These are phyloP conservation scores for Temnopleurus reevesii DNA, from an alignment of 53 echinoderm and acorn worm genomes.

Conservation along the genomic window DNA sequence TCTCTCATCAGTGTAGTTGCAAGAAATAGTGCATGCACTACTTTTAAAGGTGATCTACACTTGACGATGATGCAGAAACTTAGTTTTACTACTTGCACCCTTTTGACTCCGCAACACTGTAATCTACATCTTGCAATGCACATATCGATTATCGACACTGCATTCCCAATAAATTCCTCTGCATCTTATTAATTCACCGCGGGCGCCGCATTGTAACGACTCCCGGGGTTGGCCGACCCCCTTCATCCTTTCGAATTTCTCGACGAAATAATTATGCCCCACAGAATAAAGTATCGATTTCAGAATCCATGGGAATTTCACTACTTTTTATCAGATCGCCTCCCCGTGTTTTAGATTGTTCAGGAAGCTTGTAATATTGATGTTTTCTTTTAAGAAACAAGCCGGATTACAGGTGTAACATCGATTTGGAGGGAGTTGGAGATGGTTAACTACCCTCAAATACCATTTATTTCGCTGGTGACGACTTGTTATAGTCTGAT, in stretches of 20 bases:
- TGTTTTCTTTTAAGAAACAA: conserved; percentile 49
- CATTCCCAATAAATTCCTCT: conserved; percentile 18
- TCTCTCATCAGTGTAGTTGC: too few relatives aligned
- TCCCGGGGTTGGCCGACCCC: background rate
- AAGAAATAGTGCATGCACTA: too few relatives aligned
- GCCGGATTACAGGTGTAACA: conserved; percentile 51
- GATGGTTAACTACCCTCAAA: background rate
- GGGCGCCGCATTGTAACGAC: background rate
- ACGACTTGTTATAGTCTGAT: background rate
- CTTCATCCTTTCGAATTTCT: background rate
- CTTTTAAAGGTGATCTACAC: too few relatives aligned
- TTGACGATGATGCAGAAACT: too few relatives aligned
- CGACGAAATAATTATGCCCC: conserved; percentile 44
- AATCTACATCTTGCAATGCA: conserved; percentile 27
- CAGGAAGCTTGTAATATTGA: conserved; percentile 38
- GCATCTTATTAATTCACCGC: conserved; percentile 18
- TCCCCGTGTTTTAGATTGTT: background rate
- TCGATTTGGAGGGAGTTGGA: background rate
- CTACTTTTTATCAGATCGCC: background rate
- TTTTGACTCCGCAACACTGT: too few relatives aligned
- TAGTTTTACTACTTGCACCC: too few relatives aligned
- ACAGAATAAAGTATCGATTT: conserved; percentile 44
- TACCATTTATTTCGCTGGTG: background rate
- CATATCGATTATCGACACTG: conserved; percentile 47
- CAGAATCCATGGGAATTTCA: background rate